Evolutionary conservation across 2,888 invertebrate genomes (phyloP).

Genomic region (Acleris literana): DNA sequence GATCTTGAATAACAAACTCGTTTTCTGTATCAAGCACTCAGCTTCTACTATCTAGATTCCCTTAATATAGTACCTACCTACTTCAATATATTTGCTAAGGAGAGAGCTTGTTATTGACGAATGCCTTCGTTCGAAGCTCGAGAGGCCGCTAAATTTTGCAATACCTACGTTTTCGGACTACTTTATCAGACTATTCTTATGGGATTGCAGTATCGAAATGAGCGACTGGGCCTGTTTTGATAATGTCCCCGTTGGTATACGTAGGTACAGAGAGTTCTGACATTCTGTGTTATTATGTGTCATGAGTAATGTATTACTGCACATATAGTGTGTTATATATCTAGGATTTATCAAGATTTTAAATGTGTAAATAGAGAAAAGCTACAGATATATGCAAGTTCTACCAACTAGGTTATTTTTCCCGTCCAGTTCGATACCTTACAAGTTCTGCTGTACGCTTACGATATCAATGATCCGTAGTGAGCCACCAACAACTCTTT

Average conservation of each 20-base stretch:
- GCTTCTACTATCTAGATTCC: too few species aligned
- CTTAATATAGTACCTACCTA: too few species aligned
- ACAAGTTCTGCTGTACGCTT: not conserved
- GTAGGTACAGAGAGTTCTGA: too few species aligned
- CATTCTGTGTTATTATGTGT: too few species aligned
- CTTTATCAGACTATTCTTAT: not conserved
- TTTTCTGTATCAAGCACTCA: too few species aligned
- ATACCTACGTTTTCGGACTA: constrained; percentile 1
- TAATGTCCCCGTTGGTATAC: too few species aligned
- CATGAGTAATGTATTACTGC: too few species aligned
- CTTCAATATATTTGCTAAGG: not conserved
- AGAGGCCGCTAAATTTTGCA: constrained; percentile 1
- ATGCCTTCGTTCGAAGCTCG: not conserved
- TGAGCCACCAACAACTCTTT: constrained; percentile 34
- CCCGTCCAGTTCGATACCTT: not conserved
- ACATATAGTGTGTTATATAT: too few species aligned
- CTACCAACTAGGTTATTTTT: not conserved
- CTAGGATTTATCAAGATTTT: too few species aligned
- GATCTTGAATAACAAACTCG: too few species aligned
- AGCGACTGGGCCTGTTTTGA: not conserved
- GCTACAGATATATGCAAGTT: not conserved
- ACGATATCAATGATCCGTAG: not conserved
- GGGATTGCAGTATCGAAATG: constrained; percentile 10
- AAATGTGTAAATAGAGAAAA: not conserved
- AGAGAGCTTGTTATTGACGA: constrained; percentile 1